Percentiles rank a stretch among this genome's conserved stretches.
Conservation (phyloP, 2,888 invertebrate genomes). For the Erynnis tages region DNA sequence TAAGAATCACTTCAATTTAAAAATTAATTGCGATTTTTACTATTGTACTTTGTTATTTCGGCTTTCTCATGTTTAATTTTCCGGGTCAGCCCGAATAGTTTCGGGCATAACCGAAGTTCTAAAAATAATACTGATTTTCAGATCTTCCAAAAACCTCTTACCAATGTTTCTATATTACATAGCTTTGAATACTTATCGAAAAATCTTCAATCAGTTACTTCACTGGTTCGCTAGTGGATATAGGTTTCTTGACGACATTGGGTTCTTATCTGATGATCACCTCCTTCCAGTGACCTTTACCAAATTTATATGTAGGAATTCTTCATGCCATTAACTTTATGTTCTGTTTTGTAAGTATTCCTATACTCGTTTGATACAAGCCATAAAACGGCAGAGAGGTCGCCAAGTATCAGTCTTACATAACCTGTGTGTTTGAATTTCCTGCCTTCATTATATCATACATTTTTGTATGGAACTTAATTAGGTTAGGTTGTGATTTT, state of each 20-base stretch:
- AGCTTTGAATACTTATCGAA: slow-evolving; percentile 7
- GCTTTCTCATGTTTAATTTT: no score
- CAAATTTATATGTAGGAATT: slow-evolving; percentile 17
- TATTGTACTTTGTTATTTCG: no score
- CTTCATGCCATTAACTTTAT: slow-evolving; percentile 22
- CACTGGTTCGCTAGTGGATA: slow-evolving; percentile 7
- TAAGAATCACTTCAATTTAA: no score
- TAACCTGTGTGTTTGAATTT: not conserved
- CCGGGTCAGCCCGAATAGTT: no score
- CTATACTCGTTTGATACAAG: slow-evolving; percentile 2
- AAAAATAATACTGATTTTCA: no score
- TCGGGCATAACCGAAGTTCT: no score
- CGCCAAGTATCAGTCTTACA: not conserved
- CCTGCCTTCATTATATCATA: not conserved
- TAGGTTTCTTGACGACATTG: slow-evolving; percentile 20
- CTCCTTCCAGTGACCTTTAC: slow-evolving; percentile 17
- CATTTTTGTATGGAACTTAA: not conserved
- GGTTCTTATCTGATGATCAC: slow-evolving; percentile 23
- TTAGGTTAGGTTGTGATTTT: no score
- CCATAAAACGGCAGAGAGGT: slow-evolving; percentile 9
- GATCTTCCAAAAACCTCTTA: no score
- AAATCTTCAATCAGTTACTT: slow-evolving; percentile 15
- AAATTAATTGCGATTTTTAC: no score
- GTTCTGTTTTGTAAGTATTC: slow-evolving; percentile 22
- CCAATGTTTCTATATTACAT: slow-evolving; percentile 12